Evolutionary conservation across 1,140 invertebrate species (phyloP), one percentile per base, ranked within the genome.

Genomic region (Bombus sibiricus): DNA sequence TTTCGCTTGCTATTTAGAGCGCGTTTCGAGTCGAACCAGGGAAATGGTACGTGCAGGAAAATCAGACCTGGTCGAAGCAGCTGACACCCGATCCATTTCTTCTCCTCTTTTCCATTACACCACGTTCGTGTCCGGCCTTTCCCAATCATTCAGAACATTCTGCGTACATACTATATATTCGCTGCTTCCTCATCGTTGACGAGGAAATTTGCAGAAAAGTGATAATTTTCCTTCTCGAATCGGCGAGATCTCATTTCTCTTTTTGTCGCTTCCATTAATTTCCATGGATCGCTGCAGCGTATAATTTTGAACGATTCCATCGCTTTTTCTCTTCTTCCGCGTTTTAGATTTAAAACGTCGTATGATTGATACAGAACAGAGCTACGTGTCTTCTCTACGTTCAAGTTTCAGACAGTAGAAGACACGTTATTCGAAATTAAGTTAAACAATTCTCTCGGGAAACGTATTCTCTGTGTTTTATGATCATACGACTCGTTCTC

Each of bases 1-100:
- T 25, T 32, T 39, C 71, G 43, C n/a, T 79, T 72, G 41, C 53
- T 47, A 72, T 79, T 72, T 72, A 85, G 68, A 72, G 10, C 41
- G 74, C 72, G 74, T 83, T 77, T 28, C 53, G 32, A n/a, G 37
- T 15, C 32, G 72, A 66, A 47, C 15, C 10, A 28, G 43, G 13
- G 18, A 34, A 47, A 53, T 25, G 57, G 32, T 37, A 83, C 73
- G n/a, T 83, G 47, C 22, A 32, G 18, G 81, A 77, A 75, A 78
- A 83, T 83, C 81, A 69, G 34, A 78, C 64, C 62, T 77, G 74
- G 74, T 78, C 74, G 74, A 83, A 53, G 74, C 81, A 78, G 64
- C 81, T 69, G 74, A 83, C 81, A 78, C 64, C 22, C 81, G 74
- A 83, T 83, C 64, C 62, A 78, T 83, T 83, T 68, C 59, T 57